Percentiles rank a stretch among this genome's conserved stretches.
Conservation (phyloP, 1,140 invertebrate species). For the Brachionus paranguensis region DNA sequence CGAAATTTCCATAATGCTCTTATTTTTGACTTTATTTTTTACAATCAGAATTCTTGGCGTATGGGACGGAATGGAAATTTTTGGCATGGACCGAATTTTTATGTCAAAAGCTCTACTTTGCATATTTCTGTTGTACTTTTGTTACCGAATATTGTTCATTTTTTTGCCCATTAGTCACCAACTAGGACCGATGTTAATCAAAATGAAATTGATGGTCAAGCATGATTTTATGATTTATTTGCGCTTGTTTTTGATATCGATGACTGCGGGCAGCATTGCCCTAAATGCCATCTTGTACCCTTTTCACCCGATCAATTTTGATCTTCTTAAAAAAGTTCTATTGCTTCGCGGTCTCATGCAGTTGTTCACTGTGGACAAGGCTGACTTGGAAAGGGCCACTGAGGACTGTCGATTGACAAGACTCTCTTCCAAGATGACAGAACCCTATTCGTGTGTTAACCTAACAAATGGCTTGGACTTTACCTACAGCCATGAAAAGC, state of each 20-base stretch:
- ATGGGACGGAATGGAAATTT: constrained; percentile 40
- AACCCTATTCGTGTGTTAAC: constrained; percentile 31
- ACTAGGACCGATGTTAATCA: constrained; percentile 54
- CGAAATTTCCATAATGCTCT: background rate
- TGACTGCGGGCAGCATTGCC: constrained; percentile 54
- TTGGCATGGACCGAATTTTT: constrained; percentile 43
- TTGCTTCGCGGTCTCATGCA: constrained; percentile 51
- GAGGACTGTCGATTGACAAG: constrained; percentile 34
- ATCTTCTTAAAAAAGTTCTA: constrained; percentile 50
- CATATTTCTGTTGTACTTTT: constrained; percentile 53
- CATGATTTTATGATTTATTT: constrained; percentile 56
- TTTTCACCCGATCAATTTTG: constrained; percentile 49
- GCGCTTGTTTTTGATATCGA: constrained; percentile 54
- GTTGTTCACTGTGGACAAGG: constrained; percentile 55
- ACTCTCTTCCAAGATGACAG: background rate
- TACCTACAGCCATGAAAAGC: constrained; percentile 3
- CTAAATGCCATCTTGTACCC: constrained; percentile 57
- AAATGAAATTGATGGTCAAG: constrained; percentile 55
- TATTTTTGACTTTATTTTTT: constrained; percentile 46
- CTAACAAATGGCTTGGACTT: constrained; percentile 21
- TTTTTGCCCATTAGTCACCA: constrained; percentile 56
- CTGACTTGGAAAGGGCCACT: constrained; percentile 48
- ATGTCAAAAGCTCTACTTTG: constrained; percentile 47
- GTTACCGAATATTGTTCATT: constrained; percentile 53
- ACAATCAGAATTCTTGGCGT: constrained; percentile 46